Percentiles rank a stretch among this genome's conserved stretches.
Evolutionary conservation across 2,888 invertebrate species (phyloP).

Genomic region (Drosophila paracracens): DNA sequence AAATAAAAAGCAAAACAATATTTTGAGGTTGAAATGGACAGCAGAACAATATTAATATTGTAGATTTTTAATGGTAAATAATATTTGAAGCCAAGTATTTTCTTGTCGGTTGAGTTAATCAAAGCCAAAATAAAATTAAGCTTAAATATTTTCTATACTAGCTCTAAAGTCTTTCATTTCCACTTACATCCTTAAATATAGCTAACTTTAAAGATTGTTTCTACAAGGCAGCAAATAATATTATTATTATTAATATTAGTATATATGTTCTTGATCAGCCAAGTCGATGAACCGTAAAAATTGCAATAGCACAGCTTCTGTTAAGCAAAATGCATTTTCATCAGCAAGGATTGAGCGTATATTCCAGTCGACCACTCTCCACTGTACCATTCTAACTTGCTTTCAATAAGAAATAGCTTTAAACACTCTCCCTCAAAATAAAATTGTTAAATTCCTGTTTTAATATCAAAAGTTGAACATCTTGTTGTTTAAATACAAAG

Average conservation of each 20-base stretch:
- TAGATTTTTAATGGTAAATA: neutral
- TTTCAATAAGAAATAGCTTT: neutral
- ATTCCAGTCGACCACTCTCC: neutral
- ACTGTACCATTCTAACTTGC: neutral
- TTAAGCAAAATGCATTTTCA: neutral
- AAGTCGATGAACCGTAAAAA: neutral
- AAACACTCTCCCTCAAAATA: neutral
- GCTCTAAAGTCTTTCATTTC: neutral
- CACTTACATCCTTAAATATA: neutral
- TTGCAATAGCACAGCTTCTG: neutral
- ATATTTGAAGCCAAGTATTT: neutral
- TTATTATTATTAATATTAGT: too few species aligned
- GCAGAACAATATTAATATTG: neutral
- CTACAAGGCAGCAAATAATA: neutral
- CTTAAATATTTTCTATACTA: neutral
- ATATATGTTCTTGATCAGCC: neutral
- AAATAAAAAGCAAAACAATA: conserved; percentile 22
- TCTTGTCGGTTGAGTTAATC: neutral
- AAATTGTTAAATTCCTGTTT: neutral
- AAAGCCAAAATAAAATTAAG: neutral
- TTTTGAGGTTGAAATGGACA: neutral
- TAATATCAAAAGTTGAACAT: neutral
- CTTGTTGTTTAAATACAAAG: neutral
- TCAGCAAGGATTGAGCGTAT: neutral
- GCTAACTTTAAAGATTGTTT: neutral